phyloP scores from a whole-genome alignment of 1,140 invertebrate genomes.

The Euwallacea similis region DNA sequence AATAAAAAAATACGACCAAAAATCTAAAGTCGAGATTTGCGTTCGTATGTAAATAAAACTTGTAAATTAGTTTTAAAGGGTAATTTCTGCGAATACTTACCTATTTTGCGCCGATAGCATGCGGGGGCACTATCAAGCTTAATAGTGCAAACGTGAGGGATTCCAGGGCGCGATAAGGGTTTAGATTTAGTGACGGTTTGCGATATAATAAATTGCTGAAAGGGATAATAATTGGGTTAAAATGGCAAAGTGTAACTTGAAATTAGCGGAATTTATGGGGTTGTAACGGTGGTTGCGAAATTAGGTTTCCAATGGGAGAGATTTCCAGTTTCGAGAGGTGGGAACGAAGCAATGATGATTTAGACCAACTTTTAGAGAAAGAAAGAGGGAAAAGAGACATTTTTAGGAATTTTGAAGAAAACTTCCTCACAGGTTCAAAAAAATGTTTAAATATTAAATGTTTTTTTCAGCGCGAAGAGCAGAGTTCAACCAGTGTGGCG shows the following conservation, averaged over 20 bases:
- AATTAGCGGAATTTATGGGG: not conserved
- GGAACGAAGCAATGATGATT: too few relatives aligned
- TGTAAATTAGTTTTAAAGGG: not conserved
- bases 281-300: too few relatives aligned
- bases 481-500: too few relatives aligned
- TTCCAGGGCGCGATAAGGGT: conserved; percentile 17
- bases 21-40: not conserved
- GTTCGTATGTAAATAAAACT: not conserved
- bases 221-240: conserved; percentile 23
- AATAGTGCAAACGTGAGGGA: conserved; percentile 18
- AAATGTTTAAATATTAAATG: too few relatives aligned
- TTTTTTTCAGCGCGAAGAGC: too few relatives aligned
- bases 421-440: too few relatives aligned
- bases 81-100: not conserved
- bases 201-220: conserved; percentile 24
- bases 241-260: conserved; percentile 18
- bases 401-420: too few relatives aligned
- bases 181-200: conserved; percentile 21
- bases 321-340: too few relatives aligned
- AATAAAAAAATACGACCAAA: not conserved
- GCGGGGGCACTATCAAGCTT: conserved; percentile 14
- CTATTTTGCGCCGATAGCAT: conserved; percentile 17
- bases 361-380: too few relatives aligned
- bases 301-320: too few relatives aligned
- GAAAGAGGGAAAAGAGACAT: too few relatives aligned